These are phyloP conservation scores for Neoitamus cyanurus DNA, from an alignment of 2,888 invertebrate species.

Conservation along the genomic window DNA sequence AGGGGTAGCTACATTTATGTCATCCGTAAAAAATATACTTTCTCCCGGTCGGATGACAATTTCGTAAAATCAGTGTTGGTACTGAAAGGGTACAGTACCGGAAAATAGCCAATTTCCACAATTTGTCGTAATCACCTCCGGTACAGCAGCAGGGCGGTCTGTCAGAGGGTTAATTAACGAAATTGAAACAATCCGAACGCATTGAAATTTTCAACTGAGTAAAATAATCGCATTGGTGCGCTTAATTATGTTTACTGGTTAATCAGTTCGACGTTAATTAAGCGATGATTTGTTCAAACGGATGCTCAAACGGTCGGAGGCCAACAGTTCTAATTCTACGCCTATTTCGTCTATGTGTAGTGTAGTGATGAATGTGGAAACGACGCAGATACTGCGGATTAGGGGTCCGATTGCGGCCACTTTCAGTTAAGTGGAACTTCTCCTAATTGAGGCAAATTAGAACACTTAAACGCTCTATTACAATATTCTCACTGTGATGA, in stretches of 20 bases:
- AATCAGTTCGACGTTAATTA: slow-evolving; percentile 28
- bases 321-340: not conserved
- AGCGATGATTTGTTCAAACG: not conserved
- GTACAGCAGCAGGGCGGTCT: not conserved
- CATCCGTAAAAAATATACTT: not conserved
- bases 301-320: not conserved
- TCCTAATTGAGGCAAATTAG: not conserved
- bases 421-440: not conserved
- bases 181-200: not conserved
- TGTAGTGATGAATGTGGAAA: not conserved
- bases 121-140: not conserved
- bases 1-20: not conserved
- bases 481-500: not conserved
- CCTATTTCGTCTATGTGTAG: not conserved
- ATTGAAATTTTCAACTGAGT: not conserved
- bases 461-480: not conserved
- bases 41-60: not conserved
- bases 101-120: not conserved
- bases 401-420: not conserved
- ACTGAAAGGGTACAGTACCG: not conserved
- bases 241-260: slow-evolving; percentile 13
- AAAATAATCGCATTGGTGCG: not conserved
- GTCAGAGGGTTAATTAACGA: not conserved
- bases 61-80: not conserved
- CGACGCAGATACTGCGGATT: not conserved